These are phyloP conservation scores for Megalops atlanticus DNA, from an alignment of 2,113 vertebrate species.

Conservation along the genomic window DNA sequence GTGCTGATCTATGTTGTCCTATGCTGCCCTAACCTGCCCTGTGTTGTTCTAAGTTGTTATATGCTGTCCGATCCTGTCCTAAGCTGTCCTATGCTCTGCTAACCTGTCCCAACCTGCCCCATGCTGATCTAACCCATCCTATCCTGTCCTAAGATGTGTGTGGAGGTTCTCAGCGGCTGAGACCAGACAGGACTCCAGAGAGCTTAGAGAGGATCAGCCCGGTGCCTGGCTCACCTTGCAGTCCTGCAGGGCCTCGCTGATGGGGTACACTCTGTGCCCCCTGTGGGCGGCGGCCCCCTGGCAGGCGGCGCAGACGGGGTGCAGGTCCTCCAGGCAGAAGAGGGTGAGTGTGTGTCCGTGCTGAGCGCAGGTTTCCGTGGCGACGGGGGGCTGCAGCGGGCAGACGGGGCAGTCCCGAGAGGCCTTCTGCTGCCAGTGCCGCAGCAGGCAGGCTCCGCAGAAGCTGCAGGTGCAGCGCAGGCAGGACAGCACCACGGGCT, in stretches of 20 bases:
- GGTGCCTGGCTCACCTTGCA: not conserved
- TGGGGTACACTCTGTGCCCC: slow-evolving; percentile 42
- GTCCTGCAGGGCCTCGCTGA: slow-evolving; percentile 40
- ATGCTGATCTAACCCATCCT: no score
- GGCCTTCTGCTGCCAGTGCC: slow-evolving; percentile 46
- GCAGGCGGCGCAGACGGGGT: slow-evolving; percentile 41
- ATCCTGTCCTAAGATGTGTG: no score
- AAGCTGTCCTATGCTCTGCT: no score
- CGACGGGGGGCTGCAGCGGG: slow-evolving; percentile 21
- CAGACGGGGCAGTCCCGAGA: slow-evolving; percentile 50
- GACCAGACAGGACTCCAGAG: no score
- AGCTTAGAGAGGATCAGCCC: no score
- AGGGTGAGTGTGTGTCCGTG: slow-evolving; percentile 37
- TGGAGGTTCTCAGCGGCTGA: no score
- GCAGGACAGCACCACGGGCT: slow-evolving; percentile 52
- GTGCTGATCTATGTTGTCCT: no score
- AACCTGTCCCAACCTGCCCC: no score
- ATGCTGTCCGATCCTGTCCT: no score
- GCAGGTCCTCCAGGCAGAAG: slow-evolving; percentile 42
- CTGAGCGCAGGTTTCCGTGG: slow-evolving; percentile 32
- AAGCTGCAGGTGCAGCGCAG: slow-evolving; percentile 43
- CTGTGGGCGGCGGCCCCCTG: slow-evolving; percentile 30
- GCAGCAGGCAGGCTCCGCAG: slow-evolving; percentile 49
- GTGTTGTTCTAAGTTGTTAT: no score
- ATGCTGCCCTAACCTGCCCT: no score